Percentiles rank a stretch among this genome's conserved stretches.
phyloP scores from a whole-genome alignment of 2,888 invertebrate species.

The Drosophila peninsularis region DNA sequence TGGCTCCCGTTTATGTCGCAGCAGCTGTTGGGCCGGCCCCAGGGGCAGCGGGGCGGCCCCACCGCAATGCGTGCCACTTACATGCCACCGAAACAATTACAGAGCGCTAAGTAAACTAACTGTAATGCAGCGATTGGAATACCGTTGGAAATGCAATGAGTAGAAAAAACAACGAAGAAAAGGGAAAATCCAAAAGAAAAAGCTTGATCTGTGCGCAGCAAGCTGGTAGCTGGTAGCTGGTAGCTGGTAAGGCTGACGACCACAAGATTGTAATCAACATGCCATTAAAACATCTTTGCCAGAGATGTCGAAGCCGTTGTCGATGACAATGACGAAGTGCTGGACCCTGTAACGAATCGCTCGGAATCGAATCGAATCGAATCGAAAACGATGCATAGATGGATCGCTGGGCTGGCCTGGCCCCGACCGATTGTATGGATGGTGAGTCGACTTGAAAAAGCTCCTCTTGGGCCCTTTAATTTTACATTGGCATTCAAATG shows the following conservation, averaged over 20 bases:
- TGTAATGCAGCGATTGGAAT: constrained; percentile 75
- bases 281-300: constrained; percentile 81
- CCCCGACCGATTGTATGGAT: not conserved
- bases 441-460: constrained; percentile 31
- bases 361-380: constrained; percentile 49
- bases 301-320: constrained; percentile 73
- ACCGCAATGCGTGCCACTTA: constrained; percentile 77
- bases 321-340: constrained; percentile 79
- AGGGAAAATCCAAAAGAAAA: constrained; percentile 58
- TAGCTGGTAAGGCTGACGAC: constrained; percentile 43
- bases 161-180: constrained; percentile 26
- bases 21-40: not conserved
- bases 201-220: constrained; percentile 21
- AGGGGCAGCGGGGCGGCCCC: not conserved
- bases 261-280: constrained; percentile 81
- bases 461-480: constrained; percentile 55
- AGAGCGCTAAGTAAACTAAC: constrained; percentile 79
- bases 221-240: constrained; percentile 14
- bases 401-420: constrained; percentile 3
- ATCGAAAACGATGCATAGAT: constrained; percentile 59
- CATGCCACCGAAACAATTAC: constrained; percentile 80
- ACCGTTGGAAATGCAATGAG: constrained; percentile 66
- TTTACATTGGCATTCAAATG: constrained; percentile 76
- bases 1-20: constrained; percentile 75
- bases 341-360: constrained; percentile 72